Evolutionary conservation across 2,888 invertebrate genomes (phyloP).

Genomic region (Drosophila kuntzei): DNA sequence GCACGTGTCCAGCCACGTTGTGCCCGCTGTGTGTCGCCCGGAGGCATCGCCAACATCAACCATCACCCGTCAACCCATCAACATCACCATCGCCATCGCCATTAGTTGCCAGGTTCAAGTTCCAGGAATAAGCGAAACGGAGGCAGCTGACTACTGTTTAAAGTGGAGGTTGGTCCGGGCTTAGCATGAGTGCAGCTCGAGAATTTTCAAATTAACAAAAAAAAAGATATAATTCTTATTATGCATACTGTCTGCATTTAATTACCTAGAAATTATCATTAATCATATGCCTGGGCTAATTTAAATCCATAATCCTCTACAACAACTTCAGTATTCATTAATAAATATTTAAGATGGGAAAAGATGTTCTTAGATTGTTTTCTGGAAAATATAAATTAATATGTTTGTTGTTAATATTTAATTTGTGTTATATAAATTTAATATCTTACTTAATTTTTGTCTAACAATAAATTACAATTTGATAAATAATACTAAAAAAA

Average conservation of each 20-base stretch:
- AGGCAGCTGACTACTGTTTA: constrained; percentile 50
- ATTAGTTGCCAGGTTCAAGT: constrained; percentile 67
- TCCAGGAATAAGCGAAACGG: constrained; percentile 29
- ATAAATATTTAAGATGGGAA: background rate
- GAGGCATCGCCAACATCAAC: constrained; percentile 42
- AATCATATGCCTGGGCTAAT: constrained; percentile 56
- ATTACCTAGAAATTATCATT: constrained; percentile 70
- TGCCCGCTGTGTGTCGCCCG: constrained; percentile 64
- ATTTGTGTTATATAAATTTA: too few relatives aligned
- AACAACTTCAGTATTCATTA: background rate
- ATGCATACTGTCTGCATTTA: constrained; percentile 60
- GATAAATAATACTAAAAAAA: too few relatives aligned
- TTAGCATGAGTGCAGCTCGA: constrained; percentile 24
- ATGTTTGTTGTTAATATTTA: too few relatives aligned
- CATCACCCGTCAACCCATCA: too few relatives aligned
- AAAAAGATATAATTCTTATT: constrained; percentile 15
- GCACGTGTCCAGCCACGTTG: constrained; percentile 72
- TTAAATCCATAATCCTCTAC: constrained; percentile 21
- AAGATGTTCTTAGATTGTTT: background rate
- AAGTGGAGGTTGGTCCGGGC: constrained; percentile 51
- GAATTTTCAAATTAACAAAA: constrained; percentile 44
- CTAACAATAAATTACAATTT: too few relatives aligned
- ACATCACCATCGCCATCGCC: constrained; percentile 47
- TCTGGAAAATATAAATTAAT: too few relatives aligned
- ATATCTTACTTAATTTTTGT: too few relatives aligned